Evolutionary conservation across 1,140 invertebrate genomes (phyloP), one percentile per base, ranked within the genome.

Genomic region (Oedothorax gibbosus): DNA sequence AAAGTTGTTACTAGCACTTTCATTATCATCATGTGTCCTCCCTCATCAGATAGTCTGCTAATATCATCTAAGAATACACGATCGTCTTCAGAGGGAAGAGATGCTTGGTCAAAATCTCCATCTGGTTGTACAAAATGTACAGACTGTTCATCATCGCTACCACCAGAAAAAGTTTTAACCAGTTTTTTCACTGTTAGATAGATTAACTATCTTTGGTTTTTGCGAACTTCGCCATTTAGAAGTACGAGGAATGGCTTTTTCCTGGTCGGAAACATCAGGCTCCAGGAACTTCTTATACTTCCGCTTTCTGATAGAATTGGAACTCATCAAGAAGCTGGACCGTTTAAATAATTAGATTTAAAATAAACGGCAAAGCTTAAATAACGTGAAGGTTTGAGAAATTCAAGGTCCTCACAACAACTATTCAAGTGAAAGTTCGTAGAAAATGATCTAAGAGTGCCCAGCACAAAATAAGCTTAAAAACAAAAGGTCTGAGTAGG

Each of bases 191-290:
- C 10, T 21, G 14, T 18, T 18, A 18, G 20, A 15, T 68, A 18
- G 15, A 11, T 68, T 3, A 68, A 21, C 15, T 68, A 21, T 21
- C 15, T 18, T 68, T 21, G 20, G 21, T 12, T 12, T 18, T n/a
- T 2, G 11, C 14, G 15, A 11, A 68, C 65, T 14, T 10, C 50
- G 69, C 69, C 50, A 72, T 72, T 53, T 50, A 72, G 69, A 50
- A n/a, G 69, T 72, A 50, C 69, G 69, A 72, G 69, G 69, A 3
- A 72, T 9, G 12, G 51, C 18, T 50, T 35, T 51, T 15, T 72
- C 49, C 69, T 72, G 69, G 69, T 51, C 69, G 12, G 50, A 50
- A 72, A 50, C 69, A 72, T 72, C 69, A 72, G 69, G 20, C 4
- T 8, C 69, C 69, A 51, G 51, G 49, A 53, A 72, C 49, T 72